Base-by-base conservation (phyloP, 2,888 invertebrate species). In the Amiota communis region DNA sequence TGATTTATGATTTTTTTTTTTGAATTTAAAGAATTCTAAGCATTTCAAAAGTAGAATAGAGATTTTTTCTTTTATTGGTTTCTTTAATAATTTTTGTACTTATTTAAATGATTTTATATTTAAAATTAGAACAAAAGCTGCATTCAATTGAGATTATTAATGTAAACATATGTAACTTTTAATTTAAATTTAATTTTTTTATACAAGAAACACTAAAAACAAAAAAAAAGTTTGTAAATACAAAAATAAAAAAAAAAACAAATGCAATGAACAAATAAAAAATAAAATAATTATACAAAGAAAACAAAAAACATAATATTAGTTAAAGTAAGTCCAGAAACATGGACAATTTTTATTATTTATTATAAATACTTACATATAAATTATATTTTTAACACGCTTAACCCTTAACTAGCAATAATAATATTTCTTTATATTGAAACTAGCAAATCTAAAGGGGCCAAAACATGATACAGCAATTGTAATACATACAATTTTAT, bases 191-290 rank as follows among this genome's bases (percentile, higher is more conserved):
- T 15, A 59, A 15, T 48, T 53, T 49, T 15, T 68, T 20, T 23
- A 15, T 68, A 23, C 51, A 15, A 68, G 23, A 48, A 17, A n/a
- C 13, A 17, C 9, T 23, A 17, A 68, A n/a, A 13, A 49, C 6
- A 49, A 47, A 51, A 68, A 46, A 13, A 63, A 12, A 36, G 13
- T 23, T 68, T 68, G 67, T 68, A 68, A 68, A 68, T 68, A 68
- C 17, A 68, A 68, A 36, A 36, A 36, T 4, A 36, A 36, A 36
- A 36, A 36, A 36, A 2, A 6, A 36, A 36, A 36, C 36, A 36
- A 23, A 65, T 68, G 67, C 67, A 53, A 23, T 68, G 67, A 68
- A 68, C 51, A 68, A 48, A 48, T 17, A 65, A 20, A 68, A 68
- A 48, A 48, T 17, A 65, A 20, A 68, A 17, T 47, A 59, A 59